Conservation (phyloP, 2,113 vertebrate genomes). For the Tenrec ecaudatus region DNA sequence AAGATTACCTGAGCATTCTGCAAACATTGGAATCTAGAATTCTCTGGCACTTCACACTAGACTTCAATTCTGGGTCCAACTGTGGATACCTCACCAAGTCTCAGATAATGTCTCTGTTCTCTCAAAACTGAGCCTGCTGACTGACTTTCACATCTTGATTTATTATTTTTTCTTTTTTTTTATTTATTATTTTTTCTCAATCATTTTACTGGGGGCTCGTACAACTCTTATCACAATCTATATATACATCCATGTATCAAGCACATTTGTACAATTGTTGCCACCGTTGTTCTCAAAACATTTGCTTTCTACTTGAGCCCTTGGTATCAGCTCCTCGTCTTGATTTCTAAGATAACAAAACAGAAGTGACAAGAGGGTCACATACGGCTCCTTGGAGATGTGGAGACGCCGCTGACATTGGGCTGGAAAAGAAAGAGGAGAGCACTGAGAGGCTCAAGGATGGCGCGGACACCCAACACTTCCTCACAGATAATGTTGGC, state of each 20-base stretch:
- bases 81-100: background rate
- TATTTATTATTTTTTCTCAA: too few species aligned
- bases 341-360: constrained; percentile 2
- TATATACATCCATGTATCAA: too few species aligned
- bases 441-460: background rate
- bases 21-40: background rate
- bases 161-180: too few species aligned
- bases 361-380: background rate
- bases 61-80: background rate
- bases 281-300: too few species aligned
- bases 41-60: background rate
- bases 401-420: background rate
- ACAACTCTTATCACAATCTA: too few species aligned
- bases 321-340: too few species aligned
- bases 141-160: background rate
- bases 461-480: background rate
- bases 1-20: background rate
- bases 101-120: background rate
- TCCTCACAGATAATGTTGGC: background rate
- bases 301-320: too few species aligned
- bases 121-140: too few species aligned
- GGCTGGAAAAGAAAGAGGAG: background rate
- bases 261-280: too few species aligned
- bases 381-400: background rate
- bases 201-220: too few species aligned